Evolutionary conservation across 2,113 vertebrate genomes (phyloP), one percentile per base, ranked within the genome.

Genomic region (Silurus meridionalis): DNA sequence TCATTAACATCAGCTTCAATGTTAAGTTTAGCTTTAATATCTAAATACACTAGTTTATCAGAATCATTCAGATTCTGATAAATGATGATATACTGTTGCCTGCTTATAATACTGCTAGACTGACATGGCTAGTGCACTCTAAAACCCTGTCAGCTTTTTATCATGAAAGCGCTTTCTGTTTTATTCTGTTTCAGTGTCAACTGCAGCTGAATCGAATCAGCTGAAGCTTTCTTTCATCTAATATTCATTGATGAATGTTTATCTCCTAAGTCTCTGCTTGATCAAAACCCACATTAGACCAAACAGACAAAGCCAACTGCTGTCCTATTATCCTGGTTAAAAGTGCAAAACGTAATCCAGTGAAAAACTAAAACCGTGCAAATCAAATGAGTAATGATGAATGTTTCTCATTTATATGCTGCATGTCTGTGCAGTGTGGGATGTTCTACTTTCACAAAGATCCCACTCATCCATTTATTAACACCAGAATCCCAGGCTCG

Each of bases 401-500:
- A 83, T 60, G 25, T 83, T 78, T 28, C 57, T 75, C 80, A 89
- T 88, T 86, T 83, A 55, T 85, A 86, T 88, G 83, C 67, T 50
- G 71, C 78, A 78, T 72, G 82, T 83, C 66, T 87, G 84, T 83
- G 58, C 6, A n/a, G 52, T 83, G 69, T 83, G 69, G 50, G 75
- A 80, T 86, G 87, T 84, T 90, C 78, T 88, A 80, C 87, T 86
- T 78, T 90, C 46, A 72, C 58, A 90, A 64, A 63, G 58, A 86
- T 88, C 84, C 87, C 78, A 86, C 87, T 88, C 82, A 81, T 88
- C 85, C 82, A 90, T 88, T 88, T 86, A 85, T 84, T 69, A 90
- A 72, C 78, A 79, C 82, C 85, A 87, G 83, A 89, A 85, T 87
- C 83, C 82, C 66, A 90, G 53, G 67, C 83, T 80, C 19, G 55